A percentile compares a stretch with the other conserved stretches of the same genome.
Conservation (phyloP, 1,140 invertebrate genomes). For the Papilio polytes region DNA sequence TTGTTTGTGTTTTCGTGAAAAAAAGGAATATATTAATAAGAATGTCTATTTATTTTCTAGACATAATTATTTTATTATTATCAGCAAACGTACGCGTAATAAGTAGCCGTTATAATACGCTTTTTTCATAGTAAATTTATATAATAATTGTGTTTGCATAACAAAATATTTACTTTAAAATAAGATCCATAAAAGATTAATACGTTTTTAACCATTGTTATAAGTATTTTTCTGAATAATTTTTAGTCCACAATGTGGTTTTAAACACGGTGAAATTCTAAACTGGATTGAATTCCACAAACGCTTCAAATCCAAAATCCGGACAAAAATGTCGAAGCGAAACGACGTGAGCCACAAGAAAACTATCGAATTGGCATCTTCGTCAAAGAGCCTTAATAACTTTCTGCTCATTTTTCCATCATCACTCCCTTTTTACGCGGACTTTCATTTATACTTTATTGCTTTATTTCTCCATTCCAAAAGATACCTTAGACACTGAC, state of each 20-base stretch:
- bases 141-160: neutral
- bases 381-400: conserved; percentile 74
- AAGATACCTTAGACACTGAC: neutral
- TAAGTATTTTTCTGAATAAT: neutral
- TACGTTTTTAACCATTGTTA: neutral
- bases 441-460: conserved; percentile 31
- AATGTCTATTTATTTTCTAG: neutral
- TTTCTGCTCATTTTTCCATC: conserved; percentile 73
- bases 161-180: too few species aligned
- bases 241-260: conserved; percentile 34
- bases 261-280: conserved; percentile 34
- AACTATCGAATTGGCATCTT: conserved; percentile 69
- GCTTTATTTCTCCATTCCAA: neutral
- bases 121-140: neutral
- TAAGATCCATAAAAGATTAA: too few species aligned
- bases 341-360: conserved; percentile 58
- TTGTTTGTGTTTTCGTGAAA: neutral
- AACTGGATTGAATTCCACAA: conserved; percentile 36
- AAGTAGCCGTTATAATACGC: too few species aligned
- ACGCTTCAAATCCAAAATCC: conserved; percentile 43
- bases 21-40: neutral
- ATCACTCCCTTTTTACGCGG: conserved; percentile 61
- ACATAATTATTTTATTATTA: too few species aligned
- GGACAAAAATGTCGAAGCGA: conserved; percentile 43
- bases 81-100: too few species aligned